Percentiles rank a stretch among this genome's conserved stretches.
phyloP scores from a whole-genome alignment of 1,140 invertebrate species.

The Hestina assimilis region DNA sequence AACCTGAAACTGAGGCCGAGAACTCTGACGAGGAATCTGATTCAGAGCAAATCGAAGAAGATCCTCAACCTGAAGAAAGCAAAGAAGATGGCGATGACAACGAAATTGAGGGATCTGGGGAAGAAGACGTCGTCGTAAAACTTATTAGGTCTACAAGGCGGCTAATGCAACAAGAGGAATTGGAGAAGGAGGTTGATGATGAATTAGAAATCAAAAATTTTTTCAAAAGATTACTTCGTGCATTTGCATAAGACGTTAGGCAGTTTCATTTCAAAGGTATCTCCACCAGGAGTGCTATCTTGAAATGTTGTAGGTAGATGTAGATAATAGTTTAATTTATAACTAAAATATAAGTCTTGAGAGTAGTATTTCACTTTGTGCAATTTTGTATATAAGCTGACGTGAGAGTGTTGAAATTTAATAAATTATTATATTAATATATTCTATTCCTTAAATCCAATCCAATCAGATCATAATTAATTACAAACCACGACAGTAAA shows the following conservation, averaged over 20 bases:
- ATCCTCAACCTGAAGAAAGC: neutral
- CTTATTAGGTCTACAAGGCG: slow-evolving; percentile 20
- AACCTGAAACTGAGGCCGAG: slow-evolving; percentile 1
- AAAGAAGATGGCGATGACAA: slow-evolving; percentile 3
- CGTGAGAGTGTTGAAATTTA: slow-evolving; percentile 29
- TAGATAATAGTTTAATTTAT: slow-evolving; percentile 35
- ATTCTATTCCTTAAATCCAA: too few relatives aligned
- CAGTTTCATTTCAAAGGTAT: slow-evolving; percentile 44
- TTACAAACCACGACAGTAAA: too few relatives aligned
- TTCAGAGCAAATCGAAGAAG: neutral
- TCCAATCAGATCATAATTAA: too few relatives aligned
- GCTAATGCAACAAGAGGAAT: slow-evolving; percentile 20
- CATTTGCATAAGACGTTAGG: slow-evolving; percentile 41
- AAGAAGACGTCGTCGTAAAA: slow-evolving; percentile 31
- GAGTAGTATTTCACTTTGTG: slow-evolving; percentile 63
- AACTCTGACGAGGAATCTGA: neutral
- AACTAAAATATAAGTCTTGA: slow-evolving; percentile 44
- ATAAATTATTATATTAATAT: slow-evolving; percentile 31
- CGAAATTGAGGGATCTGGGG: slow-evolving; percentile 34
- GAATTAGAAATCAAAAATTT: slow-evolving; percentile 31
- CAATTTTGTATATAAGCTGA: slow-evolving; percentile 72
- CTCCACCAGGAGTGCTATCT: slow-evolving; percentile 43
- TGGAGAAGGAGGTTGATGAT: slow-evolving; percentile 24
- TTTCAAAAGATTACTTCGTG: slow-evolving; percentile 36
- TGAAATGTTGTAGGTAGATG: slow-evolving; percentile 42